These are phyloP conservation scores for Pogonomyrmex barbatus DNA, from an alignment of 1,140 invertebrate genomes.

Conservation along the genomic window DNA sequence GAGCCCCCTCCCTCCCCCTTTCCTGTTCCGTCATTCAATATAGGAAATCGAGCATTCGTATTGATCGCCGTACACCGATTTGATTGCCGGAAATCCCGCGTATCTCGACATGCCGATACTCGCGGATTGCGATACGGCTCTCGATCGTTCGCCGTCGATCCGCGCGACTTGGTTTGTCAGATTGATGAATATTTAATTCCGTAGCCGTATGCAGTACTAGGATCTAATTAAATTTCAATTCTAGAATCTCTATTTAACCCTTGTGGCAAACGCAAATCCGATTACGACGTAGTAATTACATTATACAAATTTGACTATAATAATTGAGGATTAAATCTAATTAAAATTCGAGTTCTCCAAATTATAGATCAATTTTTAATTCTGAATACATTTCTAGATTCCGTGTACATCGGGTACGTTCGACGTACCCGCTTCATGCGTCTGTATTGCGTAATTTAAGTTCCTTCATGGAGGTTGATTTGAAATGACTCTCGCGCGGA, in stretches of 20 bases:
- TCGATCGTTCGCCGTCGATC: neutral
- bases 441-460: neutral
- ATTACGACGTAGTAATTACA: neutral
- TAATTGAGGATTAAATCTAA: constrained; percentile 32
- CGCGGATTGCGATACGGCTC: neutral
- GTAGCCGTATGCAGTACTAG: neutral
- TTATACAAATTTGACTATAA: constrained; percentile 32
- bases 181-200: constrained; percentile 40
- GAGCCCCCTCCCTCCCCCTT: neutral
- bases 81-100: neutral
- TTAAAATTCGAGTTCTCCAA: neutral
- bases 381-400: neutral
- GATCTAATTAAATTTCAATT: constrained; percentile 42
- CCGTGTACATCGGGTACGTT: neutral
- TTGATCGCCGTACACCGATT: constrained; percentile 18
- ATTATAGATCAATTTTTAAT: constrained; percentile 11
- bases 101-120: neutral
- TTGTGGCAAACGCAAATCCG: neutral
- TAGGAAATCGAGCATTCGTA: constrained; percentile 23
- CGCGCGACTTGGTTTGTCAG: neutral
- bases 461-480: neutral
- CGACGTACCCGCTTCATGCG: neutral
- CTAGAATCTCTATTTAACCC: neutral
- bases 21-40: constrained; percentile 3
- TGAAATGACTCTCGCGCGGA: neutral